Evolutionary conservation across 2,888 invertebrate species (phyloP).

Genomic region (Cyclophora albipunctata): DNA sequence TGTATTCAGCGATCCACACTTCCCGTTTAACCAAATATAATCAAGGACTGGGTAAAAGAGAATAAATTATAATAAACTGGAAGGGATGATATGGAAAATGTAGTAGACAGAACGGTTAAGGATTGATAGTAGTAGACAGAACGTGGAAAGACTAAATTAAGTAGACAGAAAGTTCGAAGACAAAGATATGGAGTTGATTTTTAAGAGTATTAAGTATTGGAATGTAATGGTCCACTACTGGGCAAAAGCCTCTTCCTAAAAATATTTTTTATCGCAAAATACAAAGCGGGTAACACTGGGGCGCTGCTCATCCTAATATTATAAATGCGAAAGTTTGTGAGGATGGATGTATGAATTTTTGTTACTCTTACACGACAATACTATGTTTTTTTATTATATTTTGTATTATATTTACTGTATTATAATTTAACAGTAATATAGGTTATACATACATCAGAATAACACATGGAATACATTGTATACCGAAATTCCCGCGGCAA

Average conservation of each 20-base stretch:
- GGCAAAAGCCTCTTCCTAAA: not conserved
- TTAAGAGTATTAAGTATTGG: not conserved
- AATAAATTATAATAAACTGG: slow-evolving; percentile 20
- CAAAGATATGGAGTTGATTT: not conserved
- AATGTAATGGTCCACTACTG: not conserved
- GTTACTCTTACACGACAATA: too few relatives aligned
- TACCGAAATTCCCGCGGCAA: too few relatives aligned
- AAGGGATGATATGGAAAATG: not conserved
- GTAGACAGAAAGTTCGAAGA: not conserved
- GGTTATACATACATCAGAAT: too few relatives aligned
- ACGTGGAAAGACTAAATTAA: too few relatives aligned
- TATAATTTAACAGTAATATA: too few relatives aligned
- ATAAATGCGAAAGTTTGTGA: too few relatives aligned
- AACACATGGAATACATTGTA: too few relatives aligned
- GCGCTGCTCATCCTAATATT: too few relatives aligned
- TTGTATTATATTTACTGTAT: too few relatives aligned
- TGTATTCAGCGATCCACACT: slow-evolving; percentile 10
- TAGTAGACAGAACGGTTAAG: not conserved
- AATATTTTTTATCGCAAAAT: too few relatives aligned
- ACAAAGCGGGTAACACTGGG: not conserved
- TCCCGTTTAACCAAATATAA: slow-evolving; percentile 16
- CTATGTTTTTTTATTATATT: too few relatives aligned
- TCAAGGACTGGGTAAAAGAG: slow-evolving; percentile 13
- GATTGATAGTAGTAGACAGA: not conserved
- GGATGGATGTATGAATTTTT: too few relatives aligned